phyloP scores from a whole-genome alignment of 2,888 invertebrate species.

The Cheilosia urbana region DNA sequence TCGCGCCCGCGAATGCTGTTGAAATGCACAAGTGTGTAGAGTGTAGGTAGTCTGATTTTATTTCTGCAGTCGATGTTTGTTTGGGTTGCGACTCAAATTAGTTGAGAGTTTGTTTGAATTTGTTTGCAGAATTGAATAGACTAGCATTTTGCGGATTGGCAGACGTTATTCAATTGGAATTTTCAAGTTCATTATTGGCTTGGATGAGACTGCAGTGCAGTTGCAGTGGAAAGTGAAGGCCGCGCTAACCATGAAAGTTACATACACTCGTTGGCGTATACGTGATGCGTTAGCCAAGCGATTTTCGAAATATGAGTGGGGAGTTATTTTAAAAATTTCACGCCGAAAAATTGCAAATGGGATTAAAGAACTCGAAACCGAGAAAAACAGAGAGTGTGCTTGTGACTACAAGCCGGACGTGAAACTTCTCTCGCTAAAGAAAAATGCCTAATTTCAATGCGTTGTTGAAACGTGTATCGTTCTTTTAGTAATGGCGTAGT shows the following conservation, averaged over 20 bases:
- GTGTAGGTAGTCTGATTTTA: conserved; percentile 10
- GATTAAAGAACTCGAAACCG: too few relatives aligned
- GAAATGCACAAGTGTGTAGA: conserved; percentile 20
- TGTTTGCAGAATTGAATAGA: conserved; percentile 41
- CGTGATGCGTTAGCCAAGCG: too few relatives aligned
- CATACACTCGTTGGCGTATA: neutral
- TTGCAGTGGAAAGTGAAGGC: neutral
- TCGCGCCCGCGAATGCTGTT: conserved; percentile 30
- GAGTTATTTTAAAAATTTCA: too few relatives aligned
- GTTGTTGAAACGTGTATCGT: too few relatives aligned
- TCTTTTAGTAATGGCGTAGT: too few relatives aligned
- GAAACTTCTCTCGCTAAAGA: too few relatives aligned
- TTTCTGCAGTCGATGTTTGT: conserved; percentile 22
- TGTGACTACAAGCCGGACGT: too few relatives aligned
- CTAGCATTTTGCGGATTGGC: conserved; percentile 13
- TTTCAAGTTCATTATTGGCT: conserved; percentile 60
- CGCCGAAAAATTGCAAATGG: too few relatives aligned
- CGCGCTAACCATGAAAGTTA: neutral
- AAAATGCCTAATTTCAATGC: too few relatives aligned
- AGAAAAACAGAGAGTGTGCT: too few relatives aligned
- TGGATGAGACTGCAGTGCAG: neutral
- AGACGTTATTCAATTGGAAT: conserved; percentile 30
- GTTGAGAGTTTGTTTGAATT: conserved; percentile 11
- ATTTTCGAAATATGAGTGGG: too few relatives aligned
- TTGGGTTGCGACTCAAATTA: conserved; percentile 47